These are phyloP conservation scores for Columba janthina DNA, from an alignment of 2,113 vertebrate species.

Conservation along the genomic window DNA sequence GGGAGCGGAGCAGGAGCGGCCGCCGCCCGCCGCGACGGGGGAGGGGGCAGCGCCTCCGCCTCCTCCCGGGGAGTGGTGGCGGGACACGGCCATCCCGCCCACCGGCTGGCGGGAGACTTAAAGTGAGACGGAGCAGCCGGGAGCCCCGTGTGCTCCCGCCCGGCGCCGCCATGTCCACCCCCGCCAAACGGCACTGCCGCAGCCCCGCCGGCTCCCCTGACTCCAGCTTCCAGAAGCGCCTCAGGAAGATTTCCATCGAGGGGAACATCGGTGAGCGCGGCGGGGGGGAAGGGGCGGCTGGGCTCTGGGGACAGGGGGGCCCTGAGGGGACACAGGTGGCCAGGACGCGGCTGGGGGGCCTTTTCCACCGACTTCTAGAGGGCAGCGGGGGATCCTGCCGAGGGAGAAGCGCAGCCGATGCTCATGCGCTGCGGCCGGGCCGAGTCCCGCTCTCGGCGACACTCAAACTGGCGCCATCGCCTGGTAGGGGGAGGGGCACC, in stretches of 20 bases:
- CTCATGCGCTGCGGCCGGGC: too few relatives aligned
- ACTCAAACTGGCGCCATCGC: accelerated
- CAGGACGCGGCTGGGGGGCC: background rate
- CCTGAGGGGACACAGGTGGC: background rate
- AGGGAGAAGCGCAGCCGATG: background rate
- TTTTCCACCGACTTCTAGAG: too few relatives aligned
- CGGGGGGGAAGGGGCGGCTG: background rate
- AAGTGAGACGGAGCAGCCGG: background rate
- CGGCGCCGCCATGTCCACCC: conserved; percentile 72
- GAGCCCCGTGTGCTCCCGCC: background rate
- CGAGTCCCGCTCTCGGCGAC: background rate
- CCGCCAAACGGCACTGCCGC: conserved; percentile 74
- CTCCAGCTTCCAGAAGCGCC: conserved; percentile 73
- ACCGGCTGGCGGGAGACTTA: background rate
- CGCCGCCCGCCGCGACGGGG: background rate
- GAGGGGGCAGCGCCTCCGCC: background rate
- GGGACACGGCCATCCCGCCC: conserved; percentile 18
- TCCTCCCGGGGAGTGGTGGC: background rate
- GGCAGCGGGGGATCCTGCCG: too few relatives aligned
- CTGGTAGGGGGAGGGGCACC: too few relatives aligned
- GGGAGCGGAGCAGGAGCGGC: background rate
- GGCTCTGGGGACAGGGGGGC: background rate
- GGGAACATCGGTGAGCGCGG: conserved; percentile 85
- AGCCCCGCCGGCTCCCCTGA: conserved; percentile 24
- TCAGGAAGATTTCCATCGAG: conserved; percentile 82